These are phyloP conservation scores for Agrenia bidenticulata DNA, from an alignment of 2,888 invertebrate species.

Conservation along the genomic window DNA sequence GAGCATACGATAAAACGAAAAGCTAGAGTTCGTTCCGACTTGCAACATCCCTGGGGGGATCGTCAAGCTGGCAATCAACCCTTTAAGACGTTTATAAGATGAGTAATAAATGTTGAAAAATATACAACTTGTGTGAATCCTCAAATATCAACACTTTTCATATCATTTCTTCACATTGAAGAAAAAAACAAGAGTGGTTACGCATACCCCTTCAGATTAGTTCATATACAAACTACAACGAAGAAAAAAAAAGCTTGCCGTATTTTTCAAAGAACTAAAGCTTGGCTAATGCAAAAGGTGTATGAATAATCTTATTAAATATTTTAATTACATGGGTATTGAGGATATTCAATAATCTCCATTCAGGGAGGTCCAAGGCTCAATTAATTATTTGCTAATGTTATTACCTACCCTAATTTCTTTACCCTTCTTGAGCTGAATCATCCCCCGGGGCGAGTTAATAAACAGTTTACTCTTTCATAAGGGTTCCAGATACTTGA, in stretches of 20 bases:
- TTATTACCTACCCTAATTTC: conserved; percentile 9
- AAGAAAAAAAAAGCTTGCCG: no score
- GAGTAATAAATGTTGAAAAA: no score
- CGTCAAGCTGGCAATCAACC: conserved; percentile 51
- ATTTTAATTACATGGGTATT: conserved; percentile 9
- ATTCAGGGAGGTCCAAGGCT: conserved; percentile 6
- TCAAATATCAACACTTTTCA: no score
- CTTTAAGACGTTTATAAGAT: conserved; percentile 3
- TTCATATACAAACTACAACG: no score
- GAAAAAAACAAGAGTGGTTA: no score
- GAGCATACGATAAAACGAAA: conserved; percentile 25
- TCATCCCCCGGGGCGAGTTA: no score
- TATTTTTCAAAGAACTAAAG: background rate
- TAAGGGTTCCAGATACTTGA: no score
- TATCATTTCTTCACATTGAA: no score
- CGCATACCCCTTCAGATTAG: no score
- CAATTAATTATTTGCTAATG: conserved; percentile 4
- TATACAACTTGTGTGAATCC: no score
- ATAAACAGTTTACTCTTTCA: no score
- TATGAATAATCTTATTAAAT: conserved; percentile 2
- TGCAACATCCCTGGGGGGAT: conserved; percentile 39
- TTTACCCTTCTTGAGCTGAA: background rate
- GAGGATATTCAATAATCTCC: conserved; percentile 2
- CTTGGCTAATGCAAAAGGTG: background rate
- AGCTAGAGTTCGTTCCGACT: conserved; percentile 16